phyloP scores from a whole-genome alignment of 2,797 vertebrate species.

The Danionella dracula region DNA sequence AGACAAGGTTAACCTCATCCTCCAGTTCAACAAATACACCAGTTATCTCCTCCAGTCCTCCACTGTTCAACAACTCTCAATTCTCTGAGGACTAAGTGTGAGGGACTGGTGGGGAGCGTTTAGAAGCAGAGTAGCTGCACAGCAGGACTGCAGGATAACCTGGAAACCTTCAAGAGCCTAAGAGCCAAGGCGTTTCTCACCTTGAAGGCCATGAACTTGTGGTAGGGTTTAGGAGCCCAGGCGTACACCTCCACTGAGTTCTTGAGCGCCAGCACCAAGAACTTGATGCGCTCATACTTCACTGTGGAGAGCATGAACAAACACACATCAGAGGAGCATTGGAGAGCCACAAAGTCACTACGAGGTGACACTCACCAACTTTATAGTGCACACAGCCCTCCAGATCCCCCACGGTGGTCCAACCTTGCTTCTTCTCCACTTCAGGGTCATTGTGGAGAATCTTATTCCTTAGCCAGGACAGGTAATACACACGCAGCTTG shows the following conservation, averaged over 20 bases:
- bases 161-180: too few relatives aligned
- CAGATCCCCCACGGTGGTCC: slow-evolving; percentile 93
- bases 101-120: too few relatives aligned
- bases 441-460: slow-evolving; percentile 97
- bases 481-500: slow-evolving; percentile 94
- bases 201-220: slow-evolving; percentile 93
- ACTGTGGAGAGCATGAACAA: slow-evolving; percentile 63
- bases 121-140: too few relatives aligned
- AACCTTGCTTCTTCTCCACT: slow-evolving; percentile 98
- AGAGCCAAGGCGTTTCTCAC: slow-evolving; percentile 50
- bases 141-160: too few relatives aligned
- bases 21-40: too few relatives aligned
- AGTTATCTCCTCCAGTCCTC: too few relatives aligned
- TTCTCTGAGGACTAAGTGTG: too few relatives aligned
- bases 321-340: not conserved
- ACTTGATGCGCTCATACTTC: slow-evolving; percentile 90
- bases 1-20: too few relatives aligned
- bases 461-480: slow-evolving; percentile 98
- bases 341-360: not conserved
- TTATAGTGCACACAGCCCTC: slow-evolving; percentile 98
- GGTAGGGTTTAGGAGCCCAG: slow-evolving; percentile 88
- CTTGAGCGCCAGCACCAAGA: slow-evolving; percentile 87
- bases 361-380: slow-evolving; percentile 78
- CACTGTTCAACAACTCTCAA: too few relatives aligned
- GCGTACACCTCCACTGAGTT: slow-evolving; percentile 89